A percentile compares a stretch with the other conserved stretches of the same genome.
Evolutionary conservation across 2,888 invertebrate species (phyloP).

Genomic region (Caenorhabditis auriculariae): DNA sequence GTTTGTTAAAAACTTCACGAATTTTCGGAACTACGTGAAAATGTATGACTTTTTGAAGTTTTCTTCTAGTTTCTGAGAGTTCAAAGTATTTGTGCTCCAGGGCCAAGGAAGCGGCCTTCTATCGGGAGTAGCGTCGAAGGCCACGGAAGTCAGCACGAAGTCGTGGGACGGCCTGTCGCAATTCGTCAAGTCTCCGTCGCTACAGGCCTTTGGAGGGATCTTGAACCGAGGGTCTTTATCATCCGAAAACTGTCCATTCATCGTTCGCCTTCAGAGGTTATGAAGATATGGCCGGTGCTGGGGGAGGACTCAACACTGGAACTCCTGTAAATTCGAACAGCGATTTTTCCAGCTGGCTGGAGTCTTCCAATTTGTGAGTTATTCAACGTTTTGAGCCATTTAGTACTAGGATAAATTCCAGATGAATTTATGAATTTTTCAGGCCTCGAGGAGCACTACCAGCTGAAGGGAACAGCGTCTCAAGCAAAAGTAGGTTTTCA

Average conservation of each 20-base stretch:
- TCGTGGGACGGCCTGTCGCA: conserved; percentile 54
- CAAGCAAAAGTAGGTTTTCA: too few species aligned
- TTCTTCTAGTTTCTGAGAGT: too few species aligned
- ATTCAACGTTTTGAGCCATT: not conserved
- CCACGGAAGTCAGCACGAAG: conserved; percentile 55
- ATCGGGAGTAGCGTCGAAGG: conserved; percentile 48
- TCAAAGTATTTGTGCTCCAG: too few species aligned
- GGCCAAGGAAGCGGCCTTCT: conserved; percentile 39
- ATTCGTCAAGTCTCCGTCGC: conserved; percentile 62
- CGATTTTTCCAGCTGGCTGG: conserved; percentile 28
- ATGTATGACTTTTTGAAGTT: too few species aligned
- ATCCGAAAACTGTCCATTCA: not conserved
- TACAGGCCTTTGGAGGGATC: conserved; percentile 50
- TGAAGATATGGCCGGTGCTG: conserved; percentile 18
- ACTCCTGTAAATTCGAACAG: conserved; percentile 21
- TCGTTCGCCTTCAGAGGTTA: conserved; percentile 13
- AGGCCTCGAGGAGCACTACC: conserved; percentile 29
- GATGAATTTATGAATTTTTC: not conserved
- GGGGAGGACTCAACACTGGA: conserved; percentile 13
- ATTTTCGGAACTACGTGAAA: too few species aligned
- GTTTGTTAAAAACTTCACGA: too few species aligned
- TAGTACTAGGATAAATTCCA: too few species aligned
- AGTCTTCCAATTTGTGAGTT: conserved; percentile 21
- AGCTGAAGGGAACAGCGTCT: conserved; percentile 23
- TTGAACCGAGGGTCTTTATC: conserved; percentile 16